Conservation (phyloP, 2,888 invertebrate species). For the Catonia carolina region DNA sequence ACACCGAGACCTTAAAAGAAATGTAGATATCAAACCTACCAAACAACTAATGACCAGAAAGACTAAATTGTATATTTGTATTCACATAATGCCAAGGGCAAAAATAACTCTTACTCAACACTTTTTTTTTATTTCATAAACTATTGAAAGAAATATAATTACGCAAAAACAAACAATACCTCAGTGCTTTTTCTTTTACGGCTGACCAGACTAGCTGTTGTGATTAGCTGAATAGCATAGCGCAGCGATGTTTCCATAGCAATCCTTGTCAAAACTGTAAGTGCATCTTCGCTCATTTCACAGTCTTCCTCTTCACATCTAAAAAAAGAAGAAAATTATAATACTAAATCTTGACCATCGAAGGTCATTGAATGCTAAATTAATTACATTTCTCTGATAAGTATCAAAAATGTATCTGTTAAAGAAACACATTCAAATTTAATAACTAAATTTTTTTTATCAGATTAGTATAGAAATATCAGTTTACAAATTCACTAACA, state of each 20-base stretch:
- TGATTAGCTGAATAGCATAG: slow-evolving; percentile 96
- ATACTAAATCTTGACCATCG: slow-evolving; percentile 3
- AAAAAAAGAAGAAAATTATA: slow-evolving; percentile 27
- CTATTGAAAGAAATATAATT: too few species aligned
- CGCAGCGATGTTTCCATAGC: slow-evolving; percentile 89
- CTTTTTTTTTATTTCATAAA: neutral
- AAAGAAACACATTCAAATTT: slow-evolving; percentile 10
- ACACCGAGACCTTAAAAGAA: too few species aligned
- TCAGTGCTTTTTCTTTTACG: slow-evolving; percentile 79
- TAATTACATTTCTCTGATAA: too few species aligned
- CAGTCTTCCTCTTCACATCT: slow-evolving; percentile 98
- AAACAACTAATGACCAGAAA: too few species aligned
- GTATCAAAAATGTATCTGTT: too few species aligned
- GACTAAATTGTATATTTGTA: too few species aligned
- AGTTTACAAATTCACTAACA: too few species aligned
- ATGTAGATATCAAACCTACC: too few species aligned
- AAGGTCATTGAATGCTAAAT: slow-evolving; percentile 10
- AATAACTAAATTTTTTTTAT: neutral
- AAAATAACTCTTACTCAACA: too few species aligned
- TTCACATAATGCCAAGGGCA: too few species aligned
- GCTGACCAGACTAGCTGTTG: slow-evolving; percentile 91
- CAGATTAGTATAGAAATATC: too few species aligned
- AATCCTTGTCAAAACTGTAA: slow-evolving; percentile 85
- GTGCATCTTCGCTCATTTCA: slow-evolving; percentile 83
- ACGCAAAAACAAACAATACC: slow-evolving; percentile 47